Evolutionary conservation across 2,113 vertebrate genomes (phyloP).

Genomic region (Psilopogon haemacephalus): DNA sequence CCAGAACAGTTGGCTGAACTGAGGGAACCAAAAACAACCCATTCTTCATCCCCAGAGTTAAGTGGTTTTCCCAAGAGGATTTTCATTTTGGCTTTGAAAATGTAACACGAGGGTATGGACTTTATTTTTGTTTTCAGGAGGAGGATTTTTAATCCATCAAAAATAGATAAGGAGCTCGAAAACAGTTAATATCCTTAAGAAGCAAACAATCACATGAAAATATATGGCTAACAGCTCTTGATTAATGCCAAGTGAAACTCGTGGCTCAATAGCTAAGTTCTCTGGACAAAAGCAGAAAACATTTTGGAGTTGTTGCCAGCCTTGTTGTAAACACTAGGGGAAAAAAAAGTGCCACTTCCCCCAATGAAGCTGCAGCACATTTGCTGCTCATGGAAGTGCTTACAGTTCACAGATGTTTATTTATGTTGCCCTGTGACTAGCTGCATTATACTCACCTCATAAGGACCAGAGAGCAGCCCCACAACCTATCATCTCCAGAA

Average conservation of each 20-base stretch:
- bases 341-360: neutral
- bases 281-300: neutral
- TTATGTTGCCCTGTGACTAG: neutral
- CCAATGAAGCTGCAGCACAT: neutral
- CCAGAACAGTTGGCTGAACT: neutral
- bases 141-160: neutral
- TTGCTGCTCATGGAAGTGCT: neutral
- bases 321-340: neutral
- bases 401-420: neutral
- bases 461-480: neutral
- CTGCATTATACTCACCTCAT: neutral
- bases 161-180: conserved; percentile 8
- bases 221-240: neutral
- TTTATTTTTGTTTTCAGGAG: conserved; percentile 3
- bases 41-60: neutral
- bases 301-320: neutral
- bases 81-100: conserved; percentile 28
- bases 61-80: neutral
- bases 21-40: neutral
- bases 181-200: neutral
- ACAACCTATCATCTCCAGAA: neutral
- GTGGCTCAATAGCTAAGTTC: neutral
- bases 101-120: neutral
- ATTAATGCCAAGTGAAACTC: neutral
- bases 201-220: neutral